phyloP scores from a whole-genome alignment of 2,113 vertebrate species.

The Columbina picui region DNA sequence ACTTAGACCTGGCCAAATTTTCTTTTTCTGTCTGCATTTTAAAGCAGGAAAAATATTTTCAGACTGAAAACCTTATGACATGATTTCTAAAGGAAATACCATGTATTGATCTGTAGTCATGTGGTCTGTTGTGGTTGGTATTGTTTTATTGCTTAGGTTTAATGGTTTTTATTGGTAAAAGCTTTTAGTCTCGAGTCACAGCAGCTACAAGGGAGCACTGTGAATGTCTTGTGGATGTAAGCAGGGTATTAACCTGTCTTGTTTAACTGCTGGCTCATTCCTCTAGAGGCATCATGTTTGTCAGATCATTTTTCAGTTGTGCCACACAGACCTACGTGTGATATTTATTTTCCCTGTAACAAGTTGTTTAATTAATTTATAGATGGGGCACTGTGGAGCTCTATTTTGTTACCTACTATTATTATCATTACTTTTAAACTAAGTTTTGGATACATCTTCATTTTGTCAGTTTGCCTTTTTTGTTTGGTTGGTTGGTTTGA shows the following conservation, averaged over 20 bases:
- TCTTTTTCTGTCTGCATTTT: background rate
- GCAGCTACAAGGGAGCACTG: background rate
- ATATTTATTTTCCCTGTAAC: conserved; percentile 53
- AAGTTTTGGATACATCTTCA: background rate
- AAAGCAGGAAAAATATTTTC: background rate
- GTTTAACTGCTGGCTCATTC: conserved; percentile 54
- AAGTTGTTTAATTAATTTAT: conserved; percentile 41
- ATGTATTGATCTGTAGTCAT: background rate
- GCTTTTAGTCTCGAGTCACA: conserved; percentile 55
- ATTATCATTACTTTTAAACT: background rate
- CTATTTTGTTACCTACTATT: background rate
- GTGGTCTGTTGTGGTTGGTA: background rate
- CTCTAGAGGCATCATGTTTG: conserved; percentile 70
- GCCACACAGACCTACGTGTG: background rate
- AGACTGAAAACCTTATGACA: background rate
- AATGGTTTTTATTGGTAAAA: conserved; percentile 61
- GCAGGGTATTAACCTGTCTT: conserved; percentile 68
- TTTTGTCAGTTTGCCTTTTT: background rate
- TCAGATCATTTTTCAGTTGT: conserved; percentile 74
- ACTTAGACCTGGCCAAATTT: background rate
- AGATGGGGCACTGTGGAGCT: background rate
- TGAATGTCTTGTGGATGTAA: conserved; percentile 40
- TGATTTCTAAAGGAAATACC: conserved; percentile 24
- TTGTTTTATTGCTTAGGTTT: conserved; percentile 56
- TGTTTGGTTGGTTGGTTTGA: background rate